Conservation (phyloP, 1,140 invertebrate genomes). For the Battus philenor region DNA sequence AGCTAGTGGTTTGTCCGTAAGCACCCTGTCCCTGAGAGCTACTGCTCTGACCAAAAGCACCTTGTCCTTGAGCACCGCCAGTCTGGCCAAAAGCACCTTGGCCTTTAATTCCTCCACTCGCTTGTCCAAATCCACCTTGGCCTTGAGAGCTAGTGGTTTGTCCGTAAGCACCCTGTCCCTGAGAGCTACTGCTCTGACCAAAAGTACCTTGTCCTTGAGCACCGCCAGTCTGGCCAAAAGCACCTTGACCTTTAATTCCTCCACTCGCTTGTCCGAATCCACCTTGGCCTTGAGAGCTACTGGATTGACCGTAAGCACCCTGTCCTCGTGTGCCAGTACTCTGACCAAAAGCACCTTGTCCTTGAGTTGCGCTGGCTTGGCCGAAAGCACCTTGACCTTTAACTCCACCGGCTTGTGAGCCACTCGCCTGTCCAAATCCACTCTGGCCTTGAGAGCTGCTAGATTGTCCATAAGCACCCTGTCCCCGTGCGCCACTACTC, state of each 20-base stretch:
- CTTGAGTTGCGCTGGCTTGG: conserved; percentile 6
- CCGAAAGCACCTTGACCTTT: neutral
- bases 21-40: conserved; percentile 3
- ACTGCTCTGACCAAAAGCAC: neutral
- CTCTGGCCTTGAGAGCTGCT: neutral
- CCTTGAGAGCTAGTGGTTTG: neutral
- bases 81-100: neutral
- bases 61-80: neutral
- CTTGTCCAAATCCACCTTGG: neutral
- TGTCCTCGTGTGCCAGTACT: conserved; percentile 6
- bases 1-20: conserved; percentile 1
- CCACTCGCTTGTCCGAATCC: conserved; percentile 6
- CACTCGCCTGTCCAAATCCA: neutral
- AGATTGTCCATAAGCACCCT: conserved; percentile 6
- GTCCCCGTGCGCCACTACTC: conserved; percentile 2
- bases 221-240: neutral
- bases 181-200: neutral
- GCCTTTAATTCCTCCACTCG: neutral
- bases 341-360: conserved; percentile 12
- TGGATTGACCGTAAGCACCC: neutral
- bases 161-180: neutral
- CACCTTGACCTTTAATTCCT: neutral
- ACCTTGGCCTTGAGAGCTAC: neutral
- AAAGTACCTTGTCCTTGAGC: conserved; percentile 13
- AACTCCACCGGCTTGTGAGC: neutral